Evolutionary conservation across 2,888 invertebrate species (phyloP).

Genomic region (Oscheius sp.): DNA sequence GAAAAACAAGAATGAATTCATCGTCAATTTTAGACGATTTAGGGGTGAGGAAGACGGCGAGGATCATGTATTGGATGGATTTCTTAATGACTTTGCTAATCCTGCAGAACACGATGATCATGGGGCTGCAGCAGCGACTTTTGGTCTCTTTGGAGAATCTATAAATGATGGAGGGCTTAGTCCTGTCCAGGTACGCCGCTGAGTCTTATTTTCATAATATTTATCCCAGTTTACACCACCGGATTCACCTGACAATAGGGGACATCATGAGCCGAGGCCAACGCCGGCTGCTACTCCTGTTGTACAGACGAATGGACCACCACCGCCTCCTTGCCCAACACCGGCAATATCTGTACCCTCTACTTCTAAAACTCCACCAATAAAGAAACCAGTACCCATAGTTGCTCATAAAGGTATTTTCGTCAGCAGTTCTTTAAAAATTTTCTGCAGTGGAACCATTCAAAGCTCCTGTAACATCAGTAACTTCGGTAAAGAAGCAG

Average conservation of each 20-base stretch:
- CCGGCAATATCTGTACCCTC: conserved; percentile 1
- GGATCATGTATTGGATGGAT: neutral
- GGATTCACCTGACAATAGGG: conserved; percentile 50
- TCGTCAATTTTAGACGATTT: conserved; percentile 19
- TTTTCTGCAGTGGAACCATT: conserved; percentile 9
- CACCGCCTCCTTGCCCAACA: conserved; percentile 1
- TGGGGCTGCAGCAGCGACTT: neutral
- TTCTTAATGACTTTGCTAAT: conserved; percentile 10
- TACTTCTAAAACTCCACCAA: neutral
- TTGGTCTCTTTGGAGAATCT: conserved; percentile 7
- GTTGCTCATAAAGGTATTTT: neutral
- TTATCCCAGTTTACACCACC: conserved; percentile 67
- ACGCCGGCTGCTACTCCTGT: neutral
- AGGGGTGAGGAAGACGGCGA: conserved; percentile 12
- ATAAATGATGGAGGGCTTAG: conserved; percentile 30
- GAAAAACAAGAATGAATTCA: neutral
- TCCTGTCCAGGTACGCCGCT: conserved; percentile 38
- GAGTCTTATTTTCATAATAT: neutral
- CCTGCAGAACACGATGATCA: conserved; percentile 6
- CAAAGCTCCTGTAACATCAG: conserved; percentile 19
- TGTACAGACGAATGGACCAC: neutral
- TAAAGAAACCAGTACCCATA: neutral
- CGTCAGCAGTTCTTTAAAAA: neutral
- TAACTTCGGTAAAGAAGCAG: neutral
- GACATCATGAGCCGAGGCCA: neutral